phyloP scores from a whole-genome alignment of 1,140 invertebrate genomes.

The Rhysida immarginata region DNA sequence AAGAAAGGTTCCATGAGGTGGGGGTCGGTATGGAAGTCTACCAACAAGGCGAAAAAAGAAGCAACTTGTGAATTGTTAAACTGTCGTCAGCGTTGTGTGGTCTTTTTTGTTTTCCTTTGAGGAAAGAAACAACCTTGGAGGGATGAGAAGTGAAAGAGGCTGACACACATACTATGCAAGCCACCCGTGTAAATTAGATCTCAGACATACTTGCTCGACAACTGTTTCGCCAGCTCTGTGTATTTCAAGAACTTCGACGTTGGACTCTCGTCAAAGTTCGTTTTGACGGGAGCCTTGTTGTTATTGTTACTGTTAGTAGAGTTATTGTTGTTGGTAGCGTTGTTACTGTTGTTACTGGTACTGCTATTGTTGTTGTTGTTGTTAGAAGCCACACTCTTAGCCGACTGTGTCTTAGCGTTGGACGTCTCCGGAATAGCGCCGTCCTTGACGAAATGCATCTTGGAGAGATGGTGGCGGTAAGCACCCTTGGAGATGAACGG shows the following conservation, averaged over 20 bases:
- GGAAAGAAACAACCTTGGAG: too few species aligned
- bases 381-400: not conserved
- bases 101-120: too few species aligned
- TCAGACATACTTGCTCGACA: slow-evolving; percentile 71
- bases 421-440: slow-evolving; percentile 20
- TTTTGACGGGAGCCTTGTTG: not conserved
- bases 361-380: slow-evolving; percentile 12
- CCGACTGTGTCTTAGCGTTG: not conserved
- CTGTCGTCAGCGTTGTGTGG: too few species aligned
- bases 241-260: slow-evolving; percentile 95
- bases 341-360: slow-evolving; percentile 32
- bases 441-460: slow-evolving; percentile 93
- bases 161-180: too few species aligned
- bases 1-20: too few species aligned
- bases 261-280: slow-evolving; percentile 69
- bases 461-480: slow-evolving; percentile 87
- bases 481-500: slow-evolving; percentile 92
- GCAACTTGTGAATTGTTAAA: too few species aligned
- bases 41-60: too few species aligned
- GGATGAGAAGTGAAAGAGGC: too few species aligned
- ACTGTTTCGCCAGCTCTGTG: slow-evolving; percentile 86
- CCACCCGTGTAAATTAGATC: too few species aligned
- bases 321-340: slow-evolving; percentile 36
- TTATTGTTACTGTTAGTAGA: not conserved
- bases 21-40: too few species aligned